Base-by-base conservation (phyloP, 2,797 vertebrate species). In the Anguilla pacifica region DNA sequence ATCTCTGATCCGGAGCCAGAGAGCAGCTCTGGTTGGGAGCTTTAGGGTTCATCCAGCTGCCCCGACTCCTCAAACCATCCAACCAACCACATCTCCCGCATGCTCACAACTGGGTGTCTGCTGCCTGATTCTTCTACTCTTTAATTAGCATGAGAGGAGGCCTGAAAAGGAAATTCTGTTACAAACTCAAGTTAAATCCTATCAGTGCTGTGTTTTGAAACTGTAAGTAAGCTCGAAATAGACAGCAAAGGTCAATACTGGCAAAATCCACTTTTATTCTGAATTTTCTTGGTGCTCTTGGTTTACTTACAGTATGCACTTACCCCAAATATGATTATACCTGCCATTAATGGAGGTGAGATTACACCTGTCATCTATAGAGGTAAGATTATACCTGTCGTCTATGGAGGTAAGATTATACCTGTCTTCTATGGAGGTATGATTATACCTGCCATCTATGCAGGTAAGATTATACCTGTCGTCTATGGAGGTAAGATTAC, bases 191-290 rank as follows among this genome's bases (percentile, higher is more conserved):
- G 22, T 28, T 39, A 35, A 31, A 77, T 77, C 13, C 31, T 39
- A 35, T 39, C 31, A 77, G 74, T 64, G 70, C 83, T 86, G 87
- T 86, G 85, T 89, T 84, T 57, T 55, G 74, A 84, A n/a, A 89
- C 67, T 74, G 39, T 79, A 88, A 89, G 86, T 87, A 79, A 72
- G 67, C 79, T 57, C 84, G 85, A 89, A 81, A 86, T 89, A 46
- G 61, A 46, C 25, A 70, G 64, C 59, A 85, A 61, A 49, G 19
- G 39, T 31, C 51, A 19, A 85, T 61, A 10, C 28, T 43, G 31
- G n/a, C 6, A n/a, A 85, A 28, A 15, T 57, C 22, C 22, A 64
- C 53, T 82, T 86, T 87, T 4, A 59, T 82, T 87, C 83, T 67
- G 77, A 46, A 64, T 81, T 7, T 31, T 79, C 17, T 82, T 83